Conservation (phyloP, 2,113 vertebrate species). For the Eulemur rufifrons region DNA sequence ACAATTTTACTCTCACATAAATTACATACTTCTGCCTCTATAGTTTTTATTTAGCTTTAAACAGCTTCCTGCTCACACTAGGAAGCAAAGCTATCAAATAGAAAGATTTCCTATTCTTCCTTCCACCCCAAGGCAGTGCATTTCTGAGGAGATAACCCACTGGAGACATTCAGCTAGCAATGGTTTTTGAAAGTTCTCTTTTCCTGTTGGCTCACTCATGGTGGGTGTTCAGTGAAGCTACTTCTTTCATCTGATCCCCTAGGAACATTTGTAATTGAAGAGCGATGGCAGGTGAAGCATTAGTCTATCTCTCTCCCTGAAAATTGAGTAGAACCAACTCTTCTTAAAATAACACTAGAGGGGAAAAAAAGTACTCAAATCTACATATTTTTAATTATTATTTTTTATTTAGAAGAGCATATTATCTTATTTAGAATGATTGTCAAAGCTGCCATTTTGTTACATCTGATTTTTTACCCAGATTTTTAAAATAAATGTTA, state of each 20-base stretch:
- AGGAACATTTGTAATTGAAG: not conserved
- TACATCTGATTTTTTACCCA: not conserved
- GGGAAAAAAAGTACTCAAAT: not conserved
- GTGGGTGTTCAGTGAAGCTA: not conserved
- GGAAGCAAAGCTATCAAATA: not conserved
- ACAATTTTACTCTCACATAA: not conserved
- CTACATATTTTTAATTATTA: not conserved
- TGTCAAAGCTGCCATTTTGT: not conserved
- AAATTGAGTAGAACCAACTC: not conserved
- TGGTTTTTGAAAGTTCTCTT: not conserved
- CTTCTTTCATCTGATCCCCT: not conserved
- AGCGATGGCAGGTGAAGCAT: not conserved
- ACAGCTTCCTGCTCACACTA: not conserved
- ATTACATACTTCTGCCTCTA: not conserved
- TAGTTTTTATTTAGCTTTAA: constrained; percentile 1
- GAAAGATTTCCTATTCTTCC: not conserved
- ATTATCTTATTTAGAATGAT: not conserved
- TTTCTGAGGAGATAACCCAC: not conserved
- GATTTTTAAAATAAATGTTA: not conserved
- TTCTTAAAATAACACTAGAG: not conserved
- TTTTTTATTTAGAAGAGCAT: not conserved
- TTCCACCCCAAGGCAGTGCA: not conserved
- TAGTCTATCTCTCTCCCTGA: not conserved
- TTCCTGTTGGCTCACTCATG: not conserved
- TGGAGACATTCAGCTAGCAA: not conserved